Evolutionary conservation across 2,888 invertebrate species (phyloP).

Genomic region (Griposia aprilina): DNA sequence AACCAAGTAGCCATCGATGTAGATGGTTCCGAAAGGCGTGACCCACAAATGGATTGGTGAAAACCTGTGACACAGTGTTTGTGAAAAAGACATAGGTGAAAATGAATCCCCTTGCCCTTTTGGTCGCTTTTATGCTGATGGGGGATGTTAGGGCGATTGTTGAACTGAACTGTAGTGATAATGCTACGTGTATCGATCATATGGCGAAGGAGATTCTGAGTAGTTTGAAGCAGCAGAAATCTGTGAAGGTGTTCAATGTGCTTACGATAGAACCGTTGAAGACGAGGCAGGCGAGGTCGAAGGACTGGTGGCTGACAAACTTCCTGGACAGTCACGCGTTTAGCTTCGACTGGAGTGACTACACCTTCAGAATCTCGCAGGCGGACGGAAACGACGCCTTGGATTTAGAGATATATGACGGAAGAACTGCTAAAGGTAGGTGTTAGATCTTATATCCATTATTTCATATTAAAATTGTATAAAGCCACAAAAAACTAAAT

Average conservation of each 20-base stretch:
- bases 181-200: conserved; percentile 91
- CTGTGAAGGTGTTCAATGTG: conserved; percentile 89
- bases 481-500: neutral
- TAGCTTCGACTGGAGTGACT: conserved; percentile 89
- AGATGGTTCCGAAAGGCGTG: conserved; percentile 83
- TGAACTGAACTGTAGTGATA: conserved; percentile 90
- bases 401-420: conserved; percentile 86
- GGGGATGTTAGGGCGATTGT: conserved; percentile 80
- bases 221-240: conserved; percentile 88
- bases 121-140: conserved; percentile 81
- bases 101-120: conserved; percentile 84
- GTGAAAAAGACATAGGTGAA: conserved; percentile 81
- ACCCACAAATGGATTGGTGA: conserved; percentile 88
- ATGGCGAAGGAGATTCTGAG: conserved; percentile 88
- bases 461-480: neutral
- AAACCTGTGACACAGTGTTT: conserved; percentile 73
- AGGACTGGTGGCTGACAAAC: conserved; percentile 81
- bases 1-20: conserved; percentile 84
- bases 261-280: conserved; percentile 90
- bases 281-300: conserved; percentile 82
- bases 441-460: neutral
- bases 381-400: conserved; percentile 87
- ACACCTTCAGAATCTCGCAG: conserved; percentile 88
- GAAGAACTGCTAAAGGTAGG: conserved; percentile 87
- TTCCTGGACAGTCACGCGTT: conserved; percentile 89